A percentile compares a stretch with the other conserved stretches of the same genome.
Conservation (phyloP, 2,888 invertebrate species). For the Machimus rusticus region DNA sequence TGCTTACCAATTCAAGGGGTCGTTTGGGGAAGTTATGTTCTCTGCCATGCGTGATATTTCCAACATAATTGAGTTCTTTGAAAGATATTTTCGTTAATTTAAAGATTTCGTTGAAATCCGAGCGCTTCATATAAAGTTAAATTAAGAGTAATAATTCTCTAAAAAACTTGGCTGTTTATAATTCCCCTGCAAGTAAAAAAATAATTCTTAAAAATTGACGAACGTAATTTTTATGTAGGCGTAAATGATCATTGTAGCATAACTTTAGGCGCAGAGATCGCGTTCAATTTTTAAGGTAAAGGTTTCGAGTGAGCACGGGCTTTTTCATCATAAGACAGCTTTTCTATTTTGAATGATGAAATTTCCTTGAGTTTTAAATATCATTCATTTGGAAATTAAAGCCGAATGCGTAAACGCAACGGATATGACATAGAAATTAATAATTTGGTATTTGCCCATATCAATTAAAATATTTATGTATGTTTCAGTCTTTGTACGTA, state of each 20-base stretch:
- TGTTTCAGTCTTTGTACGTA: neutral
- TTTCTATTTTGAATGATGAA: neutral
- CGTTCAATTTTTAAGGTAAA: neutral
- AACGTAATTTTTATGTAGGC: neutral
- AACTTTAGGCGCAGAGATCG: neutral
- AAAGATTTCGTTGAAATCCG: neutral
- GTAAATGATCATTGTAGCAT: neutral
- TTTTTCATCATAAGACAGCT: neutral
- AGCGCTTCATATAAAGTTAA: neutral
- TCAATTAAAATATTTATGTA: neutral
- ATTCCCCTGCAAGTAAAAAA: too few relatives aligned
- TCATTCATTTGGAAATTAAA: too few relatives aligned
- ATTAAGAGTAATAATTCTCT: neutral
- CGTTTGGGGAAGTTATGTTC: neutral
- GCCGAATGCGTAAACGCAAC: neutral
- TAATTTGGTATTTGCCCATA: neutral
- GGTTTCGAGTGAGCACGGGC: neutral
- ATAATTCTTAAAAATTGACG: neutral
- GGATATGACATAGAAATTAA: neutral
- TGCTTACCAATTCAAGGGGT: neutral
- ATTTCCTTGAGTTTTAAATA: neutral
- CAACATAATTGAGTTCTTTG: neutral
- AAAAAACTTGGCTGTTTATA: too few relatives aligned
- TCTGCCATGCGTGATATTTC: neutral
- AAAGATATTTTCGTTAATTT: neutral